These are phyloP conservation scores for Thripadectes ignobilis DNA, from an alignment of 2,797 vertebrate genomes.

Conservation along the genomic window DNA sequence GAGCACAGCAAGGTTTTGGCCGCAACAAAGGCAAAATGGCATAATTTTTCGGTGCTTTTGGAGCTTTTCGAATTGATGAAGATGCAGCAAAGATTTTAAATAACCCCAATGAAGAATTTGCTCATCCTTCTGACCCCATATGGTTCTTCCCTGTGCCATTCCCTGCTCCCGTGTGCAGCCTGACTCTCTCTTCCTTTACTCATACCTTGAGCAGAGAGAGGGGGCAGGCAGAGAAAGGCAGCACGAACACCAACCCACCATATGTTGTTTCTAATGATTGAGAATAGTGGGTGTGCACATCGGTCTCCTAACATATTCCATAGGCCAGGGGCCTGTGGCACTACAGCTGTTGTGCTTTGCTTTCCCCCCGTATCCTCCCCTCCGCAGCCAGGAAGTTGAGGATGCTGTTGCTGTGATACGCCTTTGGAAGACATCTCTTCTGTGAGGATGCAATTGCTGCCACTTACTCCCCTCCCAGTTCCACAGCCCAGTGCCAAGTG, in stretches of 20 bases:
- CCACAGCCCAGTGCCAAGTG: not conserved
- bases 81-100: not conserved
- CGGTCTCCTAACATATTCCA: not conserved
- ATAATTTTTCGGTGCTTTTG: fast-evolving
- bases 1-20: not conserved
- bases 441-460: not conserved
- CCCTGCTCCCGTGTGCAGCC: not conserved
- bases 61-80: not conserved
- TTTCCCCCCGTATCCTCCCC: not conserved
- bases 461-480: not conserved
- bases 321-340: conserved; percentile 33
- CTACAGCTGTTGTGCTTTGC: conserved; percentile 33
- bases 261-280: conserved; percentile 27
- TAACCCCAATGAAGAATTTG: not conserved
- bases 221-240: conserved; percentile 20
- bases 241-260: conserved; percentile 10
- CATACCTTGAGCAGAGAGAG: conserved; percentile 33
- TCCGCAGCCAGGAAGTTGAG: not conserved
- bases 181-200: conserved; percentile 15
- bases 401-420: not conserved
- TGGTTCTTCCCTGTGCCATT: not conserved
- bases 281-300: not conserved
- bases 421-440: not conserved
- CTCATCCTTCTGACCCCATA: not conserved
- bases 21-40: not conserved